Conservation (phyloP, 1,140 invertebrate genomes). For the Drosophila navojoa region DNA sequence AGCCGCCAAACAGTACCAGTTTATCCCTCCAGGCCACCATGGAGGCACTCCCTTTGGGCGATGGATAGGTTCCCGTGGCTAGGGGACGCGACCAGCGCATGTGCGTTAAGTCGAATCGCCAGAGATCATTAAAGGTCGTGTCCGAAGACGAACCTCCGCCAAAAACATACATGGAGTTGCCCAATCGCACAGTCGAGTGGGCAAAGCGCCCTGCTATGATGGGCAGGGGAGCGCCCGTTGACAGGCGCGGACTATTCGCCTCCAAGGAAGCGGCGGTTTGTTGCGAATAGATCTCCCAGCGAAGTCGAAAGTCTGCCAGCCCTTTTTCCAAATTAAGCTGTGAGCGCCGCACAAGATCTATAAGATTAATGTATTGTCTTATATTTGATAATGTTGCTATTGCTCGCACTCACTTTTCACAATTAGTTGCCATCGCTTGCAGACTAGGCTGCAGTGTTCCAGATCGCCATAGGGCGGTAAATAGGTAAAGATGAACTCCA, state of each 20-base stretch:
- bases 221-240: slow-evolving; percentile 73
- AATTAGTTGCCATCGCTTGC: slow-evolving; percentile 92
- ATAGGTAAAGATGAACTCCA: slow-evolving; percentile 95
- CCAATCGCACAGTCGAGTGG: slow-evolving; percentile 93
- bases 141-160: slow-evolving; percentile 97
- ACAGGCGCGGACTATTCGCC: slow-evolving; percentile 26
- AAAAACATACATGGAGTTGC: slow-evolving; percentile 96
- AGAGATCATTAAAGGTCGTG: slow-evolving; percentile 98
- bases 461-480: slow-evolving; percentile 96
- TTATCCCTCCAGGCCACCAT: slow-evolving; percentile 93
- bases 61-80: slow-evolving; percentile 94
- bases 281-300: slow-evolving; percentile 75
- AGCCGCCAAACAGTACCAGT: slow-evolving; percentile 96
- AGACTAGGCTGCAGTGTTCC: slow-evolving; percentile 92
- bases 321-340: slow-evolving; percentile 77
- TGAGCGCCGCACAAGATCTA: slow-evolving; percentile 78
- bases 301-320: slow-evolving; percentile 68
- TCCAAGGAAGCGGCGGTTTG: slow-evolving; percentile 49
- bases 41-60: slow-evolving; percentile 97
- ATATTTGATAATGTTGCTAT: neutral
- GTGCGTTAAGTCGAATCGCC: slow-evolving; percentile 94
- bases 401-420: slow-evolving; percentile 88
- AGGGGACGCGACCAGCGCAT: slow-evolving; percentile 92
- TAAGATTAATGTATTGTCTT: neutral
- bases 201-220: slow-evolving; percentile 95